Conservation (phyloP, 2,888 invertebrate genomes). For the Gibbula magus region DNA sequence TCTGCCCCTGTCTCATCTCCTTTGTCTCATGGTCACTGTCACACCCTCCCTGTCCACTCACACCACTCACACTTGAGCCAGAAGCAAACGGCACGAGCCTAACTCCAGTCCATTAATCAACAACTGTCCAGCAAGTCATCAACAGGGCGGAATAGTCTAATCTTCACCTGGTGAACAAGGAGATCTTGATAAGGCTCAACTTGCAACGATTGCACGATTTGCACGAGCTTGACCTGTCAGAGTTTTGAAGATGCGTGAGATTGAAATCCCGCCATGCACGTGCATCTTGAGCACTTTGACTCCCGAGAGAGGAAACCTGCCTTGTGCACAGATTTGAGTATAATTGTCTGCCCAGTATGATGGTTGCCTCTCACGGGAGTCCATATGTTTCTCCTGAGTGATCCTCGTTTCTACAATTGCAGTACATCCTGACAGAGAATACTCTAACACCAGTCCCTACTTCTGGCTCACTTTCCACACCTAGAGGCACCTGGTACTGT, state of each 20-base stretch:
- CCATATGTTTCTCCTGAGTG: no score
- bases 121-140: conserved; percentile 11
- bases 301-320: no score
- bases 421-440: no score
- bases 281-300: not conserved
- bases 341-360: no score
- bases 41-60: not conserved
- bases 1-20: not conserved
- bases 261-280: conserved; percentile 5
- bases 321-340: no score
- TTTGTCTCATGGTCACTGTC: not conserved
- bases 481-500: no score
- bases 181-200: conserved; percentile 4
- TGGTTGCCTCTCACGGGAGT: no score
- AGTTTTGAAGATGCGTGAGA: not conserved
- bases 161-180: not conserved
- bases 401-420: no score
- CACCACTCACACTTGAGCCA: not conserved
- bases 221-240: conserved; percentile 6
- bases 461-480: no score
- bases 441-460: no score
- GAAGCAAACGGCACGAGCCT: conserved; percentile 15
- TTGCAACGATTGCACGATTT: conserved; percentile 11
- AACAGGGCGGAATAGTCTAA: not conserved
- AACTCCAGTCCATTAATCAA: conserved; percentile 3